Evolutionary conservation across 2,113 vertebrate species (phyloP), one percentile per base, ranked within the genome.

Genomic region (Sturnira hondurensis): DNA sequence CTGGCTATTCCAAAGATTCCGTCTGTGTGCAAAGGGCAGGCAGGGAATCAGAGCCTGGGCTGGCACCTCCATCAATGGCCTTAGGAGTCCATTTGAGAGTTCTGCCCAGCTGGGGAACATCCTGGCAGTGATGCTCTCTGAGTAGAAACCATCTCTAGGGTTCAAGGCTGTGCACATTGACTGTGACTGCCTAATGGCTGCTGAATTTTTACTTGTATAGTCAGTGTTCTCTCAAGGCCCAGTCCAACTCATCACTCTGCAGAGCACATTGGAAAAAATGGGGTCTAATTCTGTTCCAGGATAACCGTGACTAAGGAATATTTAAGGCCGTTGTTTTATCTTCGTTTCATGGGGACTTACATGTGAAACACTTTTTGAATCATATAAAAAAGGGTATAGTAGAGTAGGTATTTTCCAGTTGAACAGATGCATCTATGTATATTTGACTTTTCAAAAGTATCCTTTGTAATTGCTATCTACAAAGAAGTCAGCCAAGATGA

Each of bases 281-380:
- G 2, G 2, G 19, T 78, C 50, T 90, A 0, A 22, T 70, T 97
- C 36, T 74, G 4, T 9, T 73, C 4, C 67, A 81, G 58, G 31
- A 10, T 68, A 89, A 54, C 54, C 50, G 73, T 89, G 91, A 90
- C 19, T 4, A 8, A 90, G 61, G 56, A 8, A 58, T 91, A 95
- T 94, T 96, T 97, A 78, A 71, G 11, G 45, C 6, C 28, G 7
- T 89, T 12, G n/a, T 86, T 96, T 97, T 14, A 41, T 95, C 28
- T 7, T 7, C 94, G n/a, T 80, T 86, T 95, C 71, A 12, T 68
- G 41, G 82, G 58, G 22, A 89, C 96, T 96, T 94, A 86, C 61
- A 73, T 80, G 54, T 81, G 36, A 70, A 70, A 47, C 31, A 76
- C 16, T 71, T 87, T 87, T 26, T 22, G 45, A 26, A 26, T 78